phyloP scores from a whole-genome alignment of 2,888 invertebrate genomes.

The Gastrophysa polygoni region DNA sequence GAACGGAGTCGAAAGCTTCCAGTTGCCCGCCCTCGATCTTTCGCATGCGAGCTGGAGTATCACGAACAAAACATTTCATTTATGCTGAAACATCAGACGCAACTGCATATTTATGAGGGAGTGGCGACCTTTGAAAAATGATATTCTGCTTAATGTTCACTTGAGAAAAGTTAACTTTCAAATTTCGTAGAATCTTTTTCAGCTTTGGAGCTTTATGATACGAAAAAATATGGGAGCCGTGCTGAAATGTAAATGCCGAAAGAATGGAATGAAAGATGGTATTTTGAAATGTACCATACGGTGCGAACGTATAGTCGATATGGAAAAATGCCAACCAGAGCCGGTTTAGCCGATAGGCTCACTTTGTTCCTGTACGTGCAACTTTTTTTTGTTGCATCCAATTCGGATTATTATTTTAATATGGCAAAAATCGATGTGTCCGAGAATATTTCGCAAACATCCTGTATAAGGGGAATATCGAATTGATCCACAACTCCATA shows the following conservation, averaged over 20 bases:
- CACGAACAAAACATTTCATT: conserved; percentile 23
- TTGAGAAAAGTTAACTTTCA: conserved; percentile 31
- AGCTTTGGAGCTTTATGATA: conserved; percentile 28
- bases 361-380: no score
- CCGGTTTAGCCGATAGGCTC: no score
- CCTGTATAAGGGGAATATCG: no score
- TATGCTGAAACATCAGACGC: conserved; percentile 17
- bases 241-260: conserved; percentile 53
- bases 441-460: no score
- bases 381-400: no score
- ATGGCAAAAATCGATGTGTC: no score
- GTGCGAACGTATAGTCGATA: conserved; percentile 54
- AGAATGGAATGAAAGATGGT: conserved; percentile 58
- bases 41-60: conserved; percentile 8
- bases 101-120: conserved; percentile 14
- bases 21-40: background rate
- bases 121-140: conserved; percentile 16
- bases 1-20: conserved; percentile 6
- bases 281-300: conserved; percentile 56
- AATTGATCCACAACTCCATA: no score
- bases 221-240: conserved; percentile 42
- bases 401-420: no score
- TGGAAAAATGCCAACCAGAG: conserved; percentile 55
- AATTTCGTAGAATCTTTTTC: conserved; percentile 29
- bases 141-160: conserved; percentile 25